phyloP scores from a whole-genome alignment of 2,113 vertebrate genomes.

The Neofelis nebulosa region DNA sequence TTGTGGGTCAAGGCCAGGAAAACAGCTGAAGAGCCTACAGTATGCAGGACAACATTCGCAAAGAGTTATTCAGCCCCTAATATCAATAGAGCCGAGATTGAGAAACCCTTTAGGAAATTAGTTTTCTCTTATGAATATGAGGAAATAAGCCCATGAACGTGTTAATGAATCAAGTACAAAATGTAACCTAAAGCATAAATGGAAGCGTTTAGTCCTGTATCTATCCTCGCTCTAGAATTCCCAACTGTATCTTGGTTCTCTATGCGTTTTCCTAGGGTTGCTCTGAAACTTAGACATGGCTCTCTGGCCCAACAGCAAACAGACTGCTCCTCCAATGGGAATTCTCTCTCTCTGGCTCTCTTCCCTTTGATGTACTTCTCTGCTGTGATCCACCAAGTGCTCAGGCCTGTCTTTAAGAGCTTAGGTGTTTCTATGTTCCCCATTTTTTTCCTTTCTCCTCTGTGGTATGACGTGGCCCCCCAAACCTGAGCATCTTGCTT shows the following conservation, averaged over 20 bases:
- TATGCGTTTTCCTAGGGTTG: neutral
- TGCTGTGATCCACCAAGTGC: neutral
- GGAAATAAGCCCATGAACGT: neutral
- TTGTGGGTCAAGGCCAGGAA: neutral
- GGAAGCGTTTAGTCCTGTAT: neutral
- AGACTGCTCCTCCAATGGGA: neutral
- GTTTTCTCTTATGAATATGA: constrained; percentile 31
- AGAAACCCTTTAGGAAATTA: neutral
- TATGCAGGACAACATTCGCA: neutral
- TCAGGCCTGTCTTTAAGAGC: neutral
- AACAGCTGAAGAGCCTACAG: neutral
- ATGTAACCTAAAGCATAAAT: neutral
- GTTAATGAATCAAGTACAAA: constrained; percentile 19
- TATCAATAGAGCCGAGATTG: neutral
- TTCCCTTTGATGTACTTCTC: neutral
- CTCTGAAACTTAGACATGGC: neutral
- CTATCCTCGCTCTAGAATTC: constrained; percentile 2
- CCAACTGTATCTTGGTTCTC: neutral
- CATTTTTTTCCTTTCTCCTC: neutral
- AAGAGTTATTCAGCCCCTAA: neutral
- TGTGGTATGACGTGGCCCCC: neutral
- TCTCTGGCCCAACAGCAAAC: neutral
- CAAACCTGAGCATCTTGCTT: neutral
- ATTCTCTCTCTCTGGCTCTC: neutral
- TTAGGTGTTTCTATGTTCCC: neutral